Conservation (phyloP, 2,113 vertebrate species). For the Monopterus albus region DNA sequence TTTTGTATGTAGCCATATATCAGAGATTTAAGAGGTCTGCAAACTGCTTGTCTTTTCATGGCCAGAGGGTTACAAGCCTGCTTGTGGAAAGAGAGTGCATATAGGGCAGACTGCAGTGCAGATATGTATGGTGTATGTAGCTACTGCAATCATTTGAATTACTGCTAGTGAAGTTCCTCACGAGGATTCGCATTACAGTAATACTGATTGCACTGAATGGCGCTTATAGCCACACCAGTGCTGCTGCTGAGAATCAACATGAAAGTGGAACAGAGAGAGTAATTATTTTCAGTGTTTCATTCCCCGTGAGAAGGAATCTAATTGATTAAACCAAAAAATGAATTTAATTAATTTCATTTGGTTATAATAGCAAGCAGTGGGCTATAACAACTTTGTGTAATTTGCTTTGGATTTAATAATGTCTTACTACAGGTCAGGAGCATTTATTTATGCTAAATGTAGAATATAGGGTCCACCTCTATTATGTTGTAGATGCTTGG, state of each 20-base stretch:
- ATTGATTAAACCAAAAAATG: slow-evolving; percentile 58
- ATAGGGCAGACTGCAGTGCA: background rate
- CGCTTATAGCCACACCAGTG: background rate
- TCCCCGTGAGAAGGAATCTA: slow-evolving; percentile 41
- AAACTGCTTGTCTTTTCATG: background rate
- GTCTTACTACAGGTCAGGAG: background rate
- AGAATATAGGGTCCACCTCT: background rate
- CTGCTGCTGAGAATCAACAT: slow-evolving; percentile 24
- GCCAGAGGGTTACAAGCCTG: background rate
- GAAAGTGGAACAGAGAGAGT: slow-evolving; percentile 41
- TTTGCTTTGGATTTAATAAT: background rate
- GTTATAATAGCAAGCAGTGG: slow-evolving; percentile 28
- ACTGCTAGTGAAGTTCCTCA: slow-evolving; percentile 11
- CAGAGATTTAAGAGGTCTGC: slow-evolving; percentile 11
- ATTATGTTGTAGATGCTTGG: background rate
- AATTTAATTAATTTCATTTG: slow-evolving; percentile 61
- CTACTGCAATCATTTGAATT: slow-evolving; percentile 16
- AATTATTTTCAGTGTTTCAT: slow-evolving; percentile 58
- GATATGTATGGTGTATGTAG: background rate
- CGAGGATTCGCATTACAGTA: slow-evolving; percentile 33
- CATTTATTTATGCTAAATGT: slow-evolving; percentile 13
- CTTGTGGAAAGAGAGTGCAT: no score
- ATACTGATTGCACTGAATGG: slow-evolving; percentile 41
- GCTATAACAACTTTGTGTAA: slow-evolving; percentile 15
- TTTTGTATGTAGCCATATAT: slow-evolving; percentile 39